Percentiles rank a stretch among this genome's conserved stretches.
phyloP scores from a whole-genome alignment of 2,888 invertebrate species.

The Linyphia triangularis region DNA sequence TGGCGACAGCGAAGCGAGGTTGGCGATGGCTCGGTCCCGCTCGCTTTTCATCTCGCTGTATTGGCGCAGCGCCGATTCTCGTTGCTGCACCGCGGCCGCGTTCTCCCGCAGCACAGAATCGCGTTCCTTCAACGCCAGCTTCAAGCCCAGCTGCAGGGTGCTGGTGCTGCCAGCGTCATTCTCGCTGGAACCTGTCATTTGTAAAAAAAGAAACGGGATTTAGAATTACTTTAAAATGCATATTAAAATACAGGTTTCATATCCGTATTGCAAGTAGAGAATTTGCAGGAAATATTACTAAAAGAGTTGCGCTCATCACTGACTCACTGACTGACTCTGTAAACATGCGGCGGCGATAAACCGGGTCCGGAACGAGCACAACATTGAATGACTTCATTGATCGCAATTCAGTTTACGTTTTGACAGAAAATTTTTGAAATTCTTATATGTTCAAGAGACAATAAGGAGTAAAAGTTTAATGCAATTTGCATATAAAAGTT shows the following conservation, averaged over 20 bases:
- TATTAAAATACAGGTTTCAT: neutral
- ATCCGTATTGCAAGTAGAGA: too few species aligned
- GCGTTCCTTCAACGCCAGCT: slow-evolving; percentile 79
- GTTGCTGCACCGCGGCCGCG: slow-evolving; percentile 78
- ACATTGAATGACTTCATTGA: too few species aligned
- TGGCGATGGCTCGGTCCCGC: slow-evolving; percentile 78
- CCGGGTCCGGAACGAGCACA: too few species aligned
- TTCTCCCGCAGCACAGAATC: slow-evolving; percentile 79
- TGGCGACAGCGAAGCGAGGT: slow-evolving; percentile 78
- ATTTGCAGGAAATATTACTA: too few species aligned
- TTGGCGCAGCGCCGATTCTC: slow-evolving; percentile 78
- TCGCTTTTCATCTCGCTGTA: slow-evolving; percentile 78
- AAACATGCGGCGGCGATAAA: too few species aligned
- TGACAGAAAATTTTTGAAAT: too few species aligned
- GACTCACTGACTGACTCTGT: too few species aligned
- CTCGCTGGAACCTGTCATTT: neutral
- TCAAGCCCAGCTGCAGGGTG: slow-evolving; percentile 79
- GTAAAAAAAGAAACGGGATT: neutral
- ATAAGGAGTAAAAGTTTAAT: too few species aligned
- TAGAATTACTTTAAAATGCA: neutral
- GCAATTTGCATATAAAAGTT: too few species aligned
- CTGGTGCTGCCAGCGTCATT: slow-evolving; percentile 53
- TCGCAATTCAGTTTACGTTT: too few species aligned
- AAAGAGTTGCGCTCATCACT: too few species aligned
- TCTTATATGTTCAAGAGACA: too few species aligned